Percentiles rank a stretch among this genome's conserved stretches.
These are phyloP conservation scores for Thamnophis elegans DNA, from an alignment of 2,797 vertebrate genomes.

Conservation along the genomic window DNA sequence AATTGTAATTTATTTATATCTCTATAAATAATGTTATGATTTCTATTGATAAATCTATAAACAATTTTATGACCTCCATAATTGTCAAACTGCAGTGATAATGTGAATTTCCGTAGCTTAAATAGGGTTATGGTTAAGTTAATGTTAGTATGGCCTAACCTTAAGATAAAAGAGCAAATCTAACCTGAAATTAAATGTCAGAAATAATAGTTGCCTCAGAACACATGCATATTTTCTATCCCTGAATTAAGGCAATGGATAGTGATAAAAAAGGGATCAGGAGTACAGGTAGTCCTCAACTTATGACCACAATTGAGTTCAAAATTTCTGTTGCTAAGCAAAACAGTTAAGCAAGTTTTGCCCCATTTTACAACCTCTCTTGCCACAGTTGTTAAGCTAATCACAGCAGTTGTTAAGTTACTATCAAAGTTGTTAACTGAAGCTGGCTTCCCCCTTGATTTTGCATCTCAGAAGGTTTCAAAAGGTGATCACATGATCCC, in stretches of 20 bases:
- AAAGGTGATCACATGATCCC: background rate
- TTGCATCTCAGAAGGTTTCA: no score
- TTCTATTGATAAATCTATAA: background rate
- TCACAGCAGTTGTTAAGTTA: no score
- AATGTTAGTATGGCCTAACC: no score
- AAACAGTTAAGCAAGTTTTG: background rate
- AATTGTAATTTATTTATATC: background rate
- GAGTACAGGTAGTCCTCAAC: background rate
- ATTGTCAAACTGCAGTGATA: background rate
- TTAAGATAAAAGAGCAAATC: background rate
- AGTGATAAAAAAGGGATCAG: background rate
- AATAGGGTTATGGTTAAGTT: no score
- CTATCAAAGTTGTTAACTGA: no score
- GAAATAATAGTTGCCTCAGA: background rate
- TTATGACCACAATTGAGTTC: no score
- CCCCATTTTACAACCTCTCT: background rate
- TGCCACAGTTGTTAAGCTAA: no score
- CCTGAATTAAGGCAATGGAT: background rate
- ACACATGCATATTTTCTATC: background rate
- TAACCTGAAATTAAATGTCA: background rate
- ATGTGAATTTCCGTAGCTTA: background rate
- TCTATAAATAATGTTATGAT: background rate
- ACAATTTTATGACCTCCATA: background rate
- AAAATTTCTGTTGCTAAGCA: background rate
- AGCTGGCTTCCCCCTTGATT: background rate